These are phyloP conservation scores for Lacanobia wlatinum DNA, from an alignment of 2,888 invertebrate genomes.

Conservation along the genomic window DNA sequence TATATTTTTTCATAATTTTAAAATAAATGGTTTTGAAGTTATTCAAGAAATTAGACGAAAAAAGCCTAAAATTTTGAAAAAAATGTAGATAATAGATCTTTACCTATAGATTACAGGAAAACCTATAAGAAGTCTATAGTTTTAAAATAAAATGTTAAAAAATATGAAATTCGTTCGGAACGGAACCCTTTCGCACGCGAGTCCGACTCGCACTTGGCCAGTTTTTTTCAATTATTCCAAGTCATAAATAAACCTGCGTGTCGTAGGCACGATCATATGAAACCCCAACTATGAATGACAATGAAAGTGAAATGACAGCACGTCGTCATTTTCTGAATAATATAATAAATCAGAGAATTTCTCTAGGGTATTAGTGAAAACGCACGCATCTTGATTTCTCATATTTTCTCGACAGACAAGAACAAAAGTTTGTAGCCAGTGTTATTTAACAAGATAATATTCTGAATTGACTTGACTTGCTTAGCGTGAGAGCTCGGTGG, in stretches of 20 bases:
- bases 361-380: slow-evolving; percentile 61
- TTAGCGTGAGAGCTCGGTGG: slow-evolving; percentile 32
- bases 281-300: slow-evolving; percentile 33
- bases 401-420: slow-evolving; percentile 35
- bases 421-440: background rate
- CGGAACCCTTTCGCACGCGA: too few relatives aligned
- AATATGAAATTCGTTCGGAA: too few relatives aligned
- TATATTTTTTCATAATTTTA: too few relatives aligned
- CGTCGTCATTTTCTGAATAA: slow-evolving; percentile 38
- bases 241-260: background rate
- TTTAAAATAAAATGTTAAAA: too few relatives aligned
- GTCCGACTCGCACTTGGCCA: too few relatives aligned
- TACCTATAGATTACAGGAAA: too few relatives aligned
- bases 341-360: slow-evolving; percentile 62
- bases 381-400: slow-evolving; percentile 18
- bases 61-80: too few relatives aligned
- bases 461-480: slow-evolving; percentile 8
- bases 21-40: too few relatives aligned
- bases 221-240: background rate
- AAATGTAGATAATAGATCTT: too few relatives aligned
- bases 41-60: too few relatives aligned
- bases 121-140: too few relatives aligned
- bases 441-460: background rate
- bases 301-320: slow-evolving; percentile 64
- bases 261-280: slow-evolving; percentile 17